Evolutionary conservation across 1,140 invertebrate species (phyloP).

Genomic region (Polyergus mexicanus): DNA sequence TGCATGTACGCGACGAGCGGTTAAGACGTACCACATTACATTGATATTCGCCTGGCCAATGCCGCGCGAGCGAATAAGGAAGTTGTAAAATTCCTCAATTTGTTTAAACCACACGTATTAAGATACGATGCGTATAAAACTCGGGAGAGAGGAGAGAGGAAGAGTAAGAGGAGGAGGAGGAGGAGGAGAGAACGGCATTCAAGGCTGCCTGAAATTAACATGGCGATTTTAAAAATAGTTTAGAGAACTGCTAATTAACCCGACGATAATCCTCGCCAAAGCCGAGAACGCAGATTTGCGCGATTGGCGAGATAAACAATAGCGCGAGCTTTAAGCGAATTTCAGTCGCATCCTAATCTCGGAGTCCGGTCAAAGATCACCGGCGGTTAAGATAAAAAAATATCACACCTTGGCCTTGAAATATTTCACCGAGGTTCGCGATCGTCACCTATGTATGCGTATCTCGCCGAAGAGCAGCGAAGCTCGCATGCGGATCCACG

Average conservation of each 20-base stretch:
- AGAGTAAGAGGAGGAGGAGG: too few relatives aligned
- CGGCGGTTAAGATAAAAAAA: conserved; percentile 18
- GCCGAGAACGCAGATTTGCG: neutral
- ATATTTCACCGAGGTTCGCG: conserved; percentile 42
- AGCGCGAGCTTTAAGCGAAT: neutral
- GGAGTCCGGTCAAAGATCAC: conserved; percentile 39
- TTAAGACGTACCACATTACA: conserved; percentile 8
- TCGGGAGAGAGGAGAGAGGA: neutral
- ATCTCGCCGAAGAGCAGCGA: neutral
- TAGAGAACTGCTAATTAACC: conserved; percentile 29
- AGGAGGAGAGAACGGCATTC: neutral
- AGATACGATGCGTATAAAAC: conserved; percentile 17
- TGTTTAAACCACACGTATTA: conserved; percentile 20
- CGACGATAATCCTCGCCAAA: neutral
- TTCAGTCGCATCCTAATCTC: conserved; percentile 30
- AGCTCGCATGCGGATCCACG: neutral
- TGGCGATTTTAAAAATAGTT: conserved; percentile 18
- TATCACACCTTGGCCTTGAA: conserved; percentile 44
- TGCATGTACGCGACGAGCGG: neutral
- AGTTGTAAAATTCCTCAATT: conserved; percentile 48
- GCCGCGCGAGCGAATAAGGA: neutral
- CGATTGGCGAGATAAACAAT: neutral
- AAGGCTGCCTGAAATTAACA: conserved; percentile 22
- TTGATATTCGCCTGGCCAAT: conserved; percentile 24
- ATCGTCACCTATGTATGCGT: conserved; percentile 40